Base-by-base conservation (phyloP, 2,797 vertebrate genomes). In the Staurois parvus region DNA sequence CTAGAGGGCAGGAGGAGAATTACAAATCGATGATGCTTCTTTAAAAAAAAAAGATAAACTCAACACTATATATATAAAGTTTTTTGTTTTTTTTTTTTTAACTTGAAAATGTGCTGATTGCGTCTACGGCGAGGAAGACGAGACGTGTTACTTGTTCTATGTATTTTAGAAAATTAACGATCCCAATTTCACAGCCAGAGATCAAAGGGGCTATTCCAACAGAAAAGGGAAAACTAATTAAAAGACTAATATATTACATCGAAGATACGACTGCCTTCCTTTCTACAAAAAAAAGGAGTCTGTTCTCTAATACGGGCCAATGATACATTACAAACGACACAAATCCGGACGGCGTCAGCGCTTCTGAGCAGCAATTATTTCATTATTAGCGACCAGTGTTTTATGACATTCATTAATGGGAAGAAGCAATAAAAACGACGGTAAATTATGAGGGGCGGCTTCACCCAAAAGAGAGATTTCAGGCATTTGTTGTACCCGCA, bases 181-280 rank as follows among this genome's bases (percentile, higher is more conserved):
- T 72, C 40, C 45, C 28, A 45, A 68, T 68, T 68, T 79, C 56
- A 68, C 37, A 48, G n/a, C 42, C 62, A 24, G 24, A 79, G 62
- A 68, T 67, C 37, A 45, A 72, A 72, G 21, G 66, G 76, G 42
- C 30, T 79, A 67, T 79, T 79, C 64, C 68, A 30, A 67, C 64
- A 21, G 64, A 45, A 68, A 64, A 68, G 13, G 64, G 64, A 48
- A 68, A 79, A 68, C 62, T 45, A 79, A 79, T 21, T 52, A 21
- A 30, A 75, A 52, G 45, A 52, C 48, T 17, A 19, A 52, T 30
- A 56, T 48, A 29, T 29, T 30, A 59, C 52, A 59, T 59, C 21
- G 24, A 7, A 59, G 52, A 59, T 59, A 59, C 4, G 6, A 52
- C 15, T 52, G 0, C 19, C 2, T 59, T 59, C 8, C 52, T 59